These are phyloP conservation scores for Meta bourneti DNA, from an alignment of 2,888 invertebrate genomes.

Conservation along the genomic window DNA sequence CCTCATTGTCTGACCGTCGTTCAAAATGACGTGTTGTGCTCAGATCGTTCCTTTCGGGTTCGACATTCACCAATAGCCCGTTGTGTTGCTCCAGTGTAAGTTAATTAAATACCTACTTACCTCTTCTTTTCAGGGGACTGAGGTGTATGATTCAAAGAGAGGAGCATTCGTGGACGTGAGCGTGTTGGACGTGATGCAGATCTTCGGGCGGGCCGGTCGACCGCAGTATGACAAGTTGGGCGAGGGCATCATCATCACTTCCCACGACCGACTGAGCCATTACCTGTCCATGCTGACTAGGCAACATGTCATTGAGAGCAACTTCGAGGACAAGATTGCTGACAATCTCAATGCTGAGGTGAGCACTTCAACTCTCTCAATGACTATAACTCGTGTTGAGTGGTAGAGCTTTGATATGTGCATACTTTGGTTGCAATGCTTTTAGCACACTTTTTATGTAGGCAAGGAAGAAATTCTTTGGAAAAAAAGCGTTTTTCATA, in stretches of 20 bases:
- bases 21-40: no score
- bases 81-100: no score
- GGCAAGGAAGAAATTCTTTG: no score
- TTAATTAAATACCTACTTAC: no score
- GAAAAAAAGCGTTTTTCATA: no score
- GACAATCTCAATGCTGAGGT: slow-evolving; percentile 99
- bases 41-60: no score
- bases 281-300: slow-evolving; percentile 96
- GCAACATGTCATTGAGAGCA: slow-evolving; percentile 98
- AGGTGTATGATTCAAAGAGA: slow-evolving; percentile 97
- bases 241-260: slow-evolving; percentile 96
- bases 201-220: slow-evolving; percentile 98
- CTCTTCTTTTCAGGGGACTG: slow-evolving; percentile 85
- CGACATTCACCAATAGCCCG: no score
- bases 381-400: neutral
- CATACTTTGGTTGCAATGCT: neutral
- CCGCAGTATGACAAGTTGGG: slow-evolving; percentile 98
- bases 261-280: slow-evolving; percentile 93
- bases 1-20: no score
- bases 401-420: neutral
- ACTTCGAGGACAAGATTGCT: slow-evolving; percentile 93
- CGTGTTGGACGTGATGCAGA: slow-evolving; percentile 97
- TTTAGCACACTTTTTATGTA: neutral
- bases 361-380: slow-evolving; percentile 74
- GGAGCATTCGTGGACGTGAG: slow-evolving; percentile 96